Base-by-base conservation (phyloP, 2,888 invertebrate species). In the Eupithecia subumbrata region DNA sequence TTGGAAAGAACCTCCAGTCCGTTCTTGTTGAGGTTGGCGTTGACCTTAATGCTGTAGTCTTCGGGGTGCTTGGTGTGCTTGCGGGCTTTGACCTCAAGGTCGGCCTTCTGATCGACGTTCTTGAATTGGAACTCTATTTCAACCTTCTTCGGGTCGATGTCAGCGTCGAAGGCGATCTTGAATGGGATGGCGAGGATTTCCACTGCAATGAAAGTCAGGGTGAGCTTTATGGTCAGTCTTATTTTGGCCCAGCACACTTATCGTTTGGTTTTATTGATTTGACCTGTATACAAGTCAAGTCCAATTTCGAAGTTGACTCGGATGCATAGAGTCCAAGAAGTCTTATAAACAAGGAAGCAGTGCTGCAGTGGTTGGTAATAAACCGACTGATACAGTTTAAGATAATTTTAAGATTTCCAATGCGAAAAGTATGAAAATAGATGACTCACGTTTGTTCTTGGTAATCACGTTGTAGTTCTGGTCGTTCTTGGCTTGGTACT, bases 91-190 rank as follows among this genome's bases (percentile, higher is more conserved):
- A 97, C 92, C 25, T 96, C 95, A 0, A 97, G 81, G 72, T 96
- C 96, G 0, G 96, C 91, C 69, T 96, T 95, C 78, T 96, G 95
- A 77, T 96, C 95, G 0, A 95, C 92, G 82, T 96, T 96, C 48
- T 93, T 89, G 0, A 96, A 91, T 78, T 96, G 95, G 0, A 96
- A 71, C 1, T 96, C 96, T 37, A 96, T 89, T 45, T 95, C 93
- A 0, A 96, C 66, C 69, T 95, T 95, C 75, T 96, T 96, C 0
- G 95, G 93, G 5, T 95, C 96, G 0, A 96, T 80, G 80, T 96
- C 95, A 0, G 96, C 95, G 72, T 96, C 96, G 0, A 96, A 80
- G 77, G 95, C 92, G 2, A 90, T 77, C 71, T 95, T 95, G 43
- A 96, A 69, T 0, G 95, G 95, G 0, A 96, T 69, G 0, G 94